phyloP scores from a whole-genome alignment of 2,113 vertebrate species.

The Naja naja region DNA sequence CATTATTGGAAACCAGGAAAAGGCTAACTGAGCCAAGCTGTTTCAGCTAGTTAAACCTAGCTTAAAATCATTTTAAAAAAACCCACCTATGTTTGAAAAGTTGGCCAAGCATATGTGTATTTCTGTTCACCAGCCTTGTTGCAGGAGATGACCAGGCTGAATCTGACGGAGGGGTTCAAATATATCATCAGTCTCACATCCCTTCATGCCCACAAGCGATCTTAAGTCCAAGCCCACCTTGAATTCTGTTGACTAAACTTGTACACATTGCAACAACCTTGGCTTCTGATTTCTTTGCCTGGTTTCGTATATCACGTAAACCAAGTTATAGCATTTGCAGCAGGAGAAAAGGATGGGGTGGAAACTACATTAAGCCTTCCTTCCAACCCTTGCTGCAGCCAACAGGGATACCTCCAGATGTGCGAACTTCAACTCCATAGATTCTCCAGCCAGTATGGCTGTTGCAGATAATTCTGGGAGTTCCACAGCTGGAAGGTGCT shows the following conservation, averaged over 20 bases:
- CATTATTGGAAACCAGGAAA: neutral
- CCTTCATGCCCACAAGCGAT: no score
- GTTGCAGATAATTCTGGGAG: neutral
- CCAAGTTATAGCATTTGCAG: neutral
- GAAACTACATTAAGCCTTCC: neutral
- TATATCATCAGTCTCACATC: no score
- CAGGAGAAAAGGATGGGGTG: neutral
- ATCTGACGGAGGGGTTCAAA: no score
- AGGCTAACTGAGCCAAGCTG: neutral
- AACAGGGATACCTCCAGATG: neutral
- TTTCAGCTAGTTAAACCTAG: neutral
- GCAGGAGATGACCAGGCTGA: no score
- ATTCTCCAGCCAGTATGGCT: neutral
- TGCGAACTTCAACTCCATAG: neutral
- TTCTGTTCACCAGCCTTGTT: neutral
- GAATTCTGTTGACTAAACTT: no score
- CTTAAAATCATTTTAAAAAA: neutral
- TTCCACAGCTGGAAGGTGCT: neutral
- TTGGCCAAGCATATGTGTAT: no score
- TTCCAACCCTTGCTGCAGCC: neutral
- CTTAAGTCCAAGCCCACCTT: no score
- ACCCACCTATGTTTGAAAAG: neutral
- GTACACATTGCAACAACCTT: no score
- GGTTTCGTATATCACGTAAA: neutral
- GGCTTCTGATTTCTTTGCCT: no score